A percentile compares a stretch with the other conserved stretches of the same genome.
These are phyloP conservation scores for Serranus cabrilla DNA, from an alignment of 2,797 vertebrate species.

Conservation along the genomic window DNA sequence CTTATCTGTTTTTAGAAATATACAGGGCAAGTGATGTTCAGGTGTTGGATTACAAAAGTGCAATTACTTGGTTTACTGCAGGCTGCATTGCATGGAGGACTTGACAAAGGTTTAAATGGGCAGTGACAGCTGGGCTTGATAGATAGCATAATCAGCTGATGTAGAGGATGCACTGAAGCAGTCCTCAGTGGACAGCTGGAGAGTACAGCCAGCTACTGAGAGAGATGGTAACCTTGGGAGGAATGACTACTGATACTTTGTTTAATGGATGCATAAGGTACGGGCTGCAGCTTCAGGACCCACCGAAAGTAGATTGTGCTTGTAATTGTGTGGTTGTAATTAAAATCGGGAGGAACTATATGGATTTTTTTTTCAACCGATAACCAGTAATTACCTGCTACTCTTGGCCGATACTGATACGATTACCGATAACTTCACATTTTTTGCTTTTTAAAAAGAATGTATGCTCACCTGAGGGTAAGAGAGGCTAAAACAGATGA, in stretches of 20 bases:
- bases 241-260: slow-evolving; percentile 75
- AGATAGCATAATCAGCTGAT: slow-evolving; percentile 90
- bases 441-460: too few species aligned
- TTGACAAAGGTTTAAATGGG: slow-evolving; percentile 87
- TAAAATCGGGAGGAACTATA: not conserved
- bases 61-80: slow-evolving; percentile 84
- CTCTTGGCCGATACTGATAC: too few species aligned
- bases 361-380: too few species aligned
- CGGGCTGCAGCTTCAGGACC: slow-evolving; percentile 40
- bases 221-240: slow-evolving; percentile 81
- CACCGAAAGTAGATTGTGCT: slow-evolving; percentile 40
- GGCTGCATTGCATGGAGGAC: slow-evolving; percentile 79
- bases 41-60: slow-evolving; percentile 87
- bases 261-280: slow-evolving; percentile 72
- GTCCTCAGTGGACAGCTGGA: slow-evolving; percentile 80
- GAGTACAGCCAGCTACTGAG: slow-evolving; percentile 69
- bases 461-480: too few species aligned
- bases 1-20: slow-evolving; percentile 74
- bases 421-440: too few species aligned
- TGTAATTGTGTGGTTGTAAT: slow-evolving; percentile 49
- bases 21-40: slow-evolving; percentile 73
- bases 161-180: slow-evolving; percentile 83
- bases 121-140: slow-evolving; percentile 86
- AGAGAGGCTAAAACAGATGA: too few species aligned
- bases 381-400: too few species aligned